Evolutionary conservation across 2,888 invertebrate genomes (phyloP), one percentile per base, ranked within the genome.

Genomic region (Drosophila heteroneura): DNA sequence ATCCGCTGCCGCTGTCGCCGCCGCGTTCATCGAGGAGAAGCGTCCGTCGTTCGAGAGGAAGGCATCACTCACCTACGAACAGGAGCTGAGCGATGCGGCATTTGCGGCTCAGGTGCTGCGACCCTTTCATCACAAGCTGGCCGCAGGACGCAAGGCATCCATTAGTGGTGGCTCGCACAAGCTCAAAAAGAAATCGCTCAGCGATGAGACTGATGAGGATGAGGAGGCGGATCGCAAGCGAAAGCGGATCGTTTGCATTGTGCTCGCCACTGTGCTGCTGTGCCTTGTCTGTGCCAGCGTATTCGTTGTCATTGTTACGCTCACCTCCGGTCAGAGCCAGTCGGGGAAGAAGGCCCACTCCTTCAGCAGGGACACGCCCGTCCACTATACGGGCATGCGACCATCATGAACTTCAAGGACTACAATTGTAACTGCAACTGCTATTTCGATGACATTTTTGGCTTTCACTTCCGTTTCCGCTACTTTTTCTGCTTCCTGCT

Each of bases 281-380:
- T 96, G 96, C 92, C 94, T 97, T 89, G 95, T 96, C 82, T 94
- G 96, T 89, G 95, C 96, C 71, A 96, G 96, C 88, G 95, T 97
- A 78, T 95, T 96, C 90, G 96, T 96, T 89, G 96, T 97, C 92
- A 95, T 97, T 91, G 95, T 97, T 89, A 97, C 97, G 66, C 94
- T 97, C 92, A 97, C 96, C 56, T 96, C 95, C 85, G 95, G 95
- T 89, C 94, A 95, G 73, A 95, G 96, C 74, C 95, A 95, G 92
- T 94, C 95, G 92, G 95, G 95, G 92, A 95, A 95, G 93, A 95
- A 95, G 94, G 94, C 95, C 93, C 95, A 95, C 93, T 95, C 95
- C 92, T 95, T 95, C 94, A 95, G 95, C 74, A 91, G 94, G 68
- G 93, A 94, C 74, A 93, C 93, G 61, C 94, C 94, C 28, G 94